Evolutionary conservation across 2,113 vertebrate genomes (phyloP).

Genomic region (Cercocebus atys): DNA sequence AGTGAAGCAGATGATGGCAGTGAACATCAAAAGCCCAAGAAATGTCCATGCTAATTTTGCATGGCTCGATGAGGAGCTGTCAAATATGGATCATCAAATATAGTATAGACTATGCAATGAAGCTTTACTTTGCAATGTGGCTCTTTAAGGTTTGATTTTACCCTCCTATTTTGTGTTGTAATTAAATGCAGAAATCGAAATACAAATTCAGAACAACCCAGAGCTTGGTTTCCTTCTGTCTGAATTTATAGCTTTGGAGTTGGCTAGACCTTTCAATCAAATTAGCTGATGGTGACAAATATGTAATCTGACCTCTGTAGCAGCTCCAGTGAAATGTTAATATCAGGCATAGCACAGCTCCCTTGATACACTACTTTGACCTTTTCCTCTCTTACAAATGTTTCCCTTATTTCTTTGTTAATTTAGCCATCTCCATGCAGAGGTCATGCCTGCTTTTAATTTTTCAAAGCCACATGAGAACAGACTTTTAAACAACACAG

Average conservation of each 20-base stretch:
- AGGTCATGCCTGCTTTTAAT: constrained; percentile 64
- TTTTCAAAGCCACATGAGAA: constrained; percentile 50
- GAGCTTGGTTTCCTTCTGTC: constrained; percentile 37
- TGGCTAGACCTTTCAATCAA: constrained; percentile 67
- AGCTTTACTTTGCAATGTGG: constrained; percentile 32
- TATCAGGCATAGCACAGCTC: constrained; percentile 31
- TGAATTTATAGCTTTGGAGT: constrained; percentile 59
- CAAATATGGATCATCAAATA: constrained; percentile 28
- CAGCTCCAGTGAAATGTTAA: constrained; percentile 67
- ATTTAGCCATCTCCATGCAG: constrained; percentile 47
- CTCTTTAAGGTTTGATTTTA: constrained; percentile 37
- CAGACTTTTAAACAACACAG: constrained; percentile 49
- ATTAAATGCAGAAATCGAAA: constrained; percentile 63
- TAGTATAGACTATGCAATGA: background rate
- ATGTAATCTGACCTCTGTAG: constrained; percentile 56
- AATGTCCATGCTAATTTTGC: constrained; percentile 59
- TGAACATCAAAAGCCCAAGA: constrained; percentile 61
- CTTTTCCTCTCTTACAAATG: constrained; percentile 63
- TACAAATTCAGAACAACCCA: constrained; percentile 53
- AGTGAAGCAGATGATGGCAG: constrained; percentile 29
- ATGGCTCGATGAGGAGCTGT: constrained; percentile 20
- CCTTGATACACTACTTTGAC: constrained; percentile 63
- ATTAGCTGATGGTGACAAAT: constrained; percentile 71
- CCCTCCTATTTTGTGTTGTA: constrained; percentile 51
- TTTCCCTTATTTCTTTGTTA: constrained; percentile 65